Evolutionary conservation across 2,113 vertebrate species (phyloP).

Genomic region (Poeciliopsis retropinna): DNA sequence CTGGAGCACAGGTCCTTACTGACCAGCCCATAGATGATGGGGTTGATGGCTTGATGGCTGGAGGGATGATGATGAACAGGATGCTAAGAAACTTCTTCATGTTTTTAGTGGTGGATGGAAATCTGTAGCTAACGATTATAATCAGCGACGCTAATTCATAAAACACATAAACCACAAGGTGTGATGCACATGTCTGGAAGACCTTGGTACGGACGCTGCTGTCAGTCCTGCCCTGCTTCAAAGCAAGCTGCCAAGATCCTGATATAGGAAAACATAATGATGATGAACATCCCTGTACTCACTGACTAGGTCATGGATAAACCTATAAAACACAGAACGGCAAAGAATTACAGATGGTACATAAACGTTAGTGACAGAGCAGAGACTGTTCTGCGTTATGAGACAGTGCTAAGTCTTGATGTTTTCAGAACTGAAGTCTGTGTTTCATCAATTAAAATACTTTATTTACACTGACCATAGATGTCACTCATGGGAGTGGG

Average conservation of each 20-base stretch:
- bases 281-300: slow-evolving; percentile 51
- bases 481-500: slow-evolving; percentile 47
- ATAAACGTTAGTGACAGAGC: neutral
- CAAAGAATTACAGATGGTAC: neutral
- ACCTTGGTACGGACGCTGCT: slow-evolving; percentile 43
- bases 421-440: no score
- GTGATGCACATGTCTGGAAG: slow-evolving; percentile 59
- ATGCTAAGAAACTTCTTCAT: slow-evolving; percentile 65
- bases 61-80: slow-evolving; percentile 51
- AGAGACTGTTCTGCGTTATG: neutral
- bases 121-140: slow-evolving; percentile 41
- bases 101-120: slow-evolving; percentile 35
- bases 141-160: slow-evolving; percentile 11
- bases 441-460: no score
- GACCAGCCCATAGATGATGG: slow-evolving; percentile 67
- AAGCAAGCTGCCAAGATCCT: slow-evolving; percentile 47
- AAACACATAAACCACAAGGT: slow-evolving; percentile 56
- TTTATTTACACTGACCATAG: slow-evolving; percentile 52
- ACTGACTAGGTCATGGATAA: slow-evolving; percentile 44
- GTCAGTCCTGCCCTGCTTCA: slow-evolving; percentile 13
- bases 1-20: slow-evolving; percentile 59
- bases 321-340: slow-evolving; percentile 30
- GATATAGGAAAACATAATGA: slow-evolving; percentile 65
- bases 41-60: slow-evolving; percentile 53
- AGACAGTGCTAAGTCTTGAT: no score